These are phyloP conservation scores for Aselliscus stoliczkanus DNA, from an alignment of 2,797 vertebrate species.

Conservation along the genomic window DNA sequence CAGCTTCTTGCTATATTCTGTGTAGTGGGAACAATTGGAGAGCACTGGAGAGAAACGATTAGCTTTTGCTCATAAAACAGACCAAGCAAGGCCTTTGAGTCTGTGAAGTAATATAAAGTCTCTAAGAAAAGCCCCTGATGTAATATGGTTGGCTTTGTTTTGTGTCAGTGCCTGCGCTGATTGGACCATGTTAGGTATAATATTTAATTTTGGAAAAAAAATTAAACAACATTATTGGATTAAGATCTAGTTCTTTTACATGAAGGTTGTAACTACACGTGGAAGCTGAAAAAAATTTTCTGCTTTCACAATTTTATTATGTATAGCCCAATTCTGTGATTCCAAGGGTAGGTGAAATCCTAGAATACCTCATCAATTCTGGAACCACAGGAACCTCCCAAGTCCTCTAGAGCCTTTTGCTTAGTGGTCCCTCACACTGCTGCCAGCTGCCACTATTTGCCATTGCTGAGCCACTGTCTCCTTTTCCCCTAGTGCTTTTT, in stretches of 20 bases:
- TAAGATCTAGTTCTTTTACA: background rate
- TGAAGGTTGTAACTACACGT: background rate
- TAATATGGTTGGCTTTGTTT: background rate
- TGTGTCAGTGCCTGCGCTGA: background rate
- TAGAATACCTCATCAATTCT: background rate
- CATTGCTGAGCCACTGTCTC: background rate
- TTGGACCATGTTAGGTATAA: background rate
- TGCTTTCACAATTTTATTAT: background rate
- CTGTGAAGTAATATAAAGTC: background rate
- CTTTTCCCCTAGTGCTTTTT: background rate
- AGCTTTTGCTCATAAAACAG: constrained; percentile 42
- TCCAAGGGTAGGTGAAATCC: background rate
- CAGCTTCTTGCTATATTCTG: constrained; percentile 58
- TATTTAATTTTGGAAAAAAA: background rate
- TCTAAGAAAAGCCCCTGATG: background rate
- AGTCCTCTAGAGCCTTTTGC: background rate
- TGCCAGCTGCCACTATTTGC: background rate
- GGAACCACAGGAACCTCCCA: background rate
- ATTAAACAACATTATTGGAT: background rate
- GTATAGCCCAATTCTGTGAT: background rate
- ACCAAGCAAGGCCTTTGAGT: constrained; percentile 20
- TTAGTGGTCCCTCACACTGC: background rate
- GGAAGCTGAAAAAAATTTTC: background rate
- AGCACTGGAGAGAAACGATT: constrained; percentile 47
- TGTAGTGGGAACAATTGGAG: constrained; percentile 45